Evolutionary conservation across 2,113 vertebrate genomes (phyloP).

Genomic region (Bufo bufo): DNA sequence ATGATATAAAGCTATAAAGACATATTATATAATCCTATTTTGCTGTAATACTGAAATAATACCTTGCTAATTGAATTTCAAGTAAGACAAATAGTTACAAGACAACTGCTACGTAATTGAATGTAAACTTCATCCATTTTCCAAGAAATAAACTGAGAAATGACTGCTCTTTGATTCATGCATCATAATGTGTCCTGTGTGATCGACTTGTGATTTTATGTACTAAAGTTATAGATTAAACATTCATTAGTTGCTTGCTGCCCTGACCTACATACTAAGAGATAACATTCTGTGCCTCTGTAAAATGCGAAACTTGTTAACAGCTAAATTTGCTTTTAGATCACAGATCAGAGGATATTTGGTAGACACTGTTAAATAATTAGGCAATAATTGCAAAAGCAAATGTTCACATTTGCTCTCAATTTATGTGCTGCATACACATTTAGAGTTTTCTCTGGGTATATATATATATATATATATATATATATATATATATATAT

Average conservation of each 20-base stretch:
- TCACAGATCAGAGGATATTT: slow-evolving; percentile 13
- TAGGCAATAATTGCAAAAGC: slow-evolving; percentile 6
- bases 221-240: slow-evolving; percentile 24
- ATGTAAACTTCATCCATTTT: slow-evolving; percentile 19
- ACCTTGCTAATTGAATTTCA: neutral
- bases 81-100: slow-evolving; percentile 32
- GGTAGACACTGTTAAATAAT: slow-evolving; percentile 28
- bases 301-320: neutral
- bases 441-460: neutral
- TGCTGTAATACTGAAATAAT: slow-evolving; percentile 1
- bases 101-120: slow-evolving; percentile 9
- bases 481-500: no score
- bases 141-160: neutral
- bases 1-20: neutral
- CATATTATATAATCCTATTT: neutral
- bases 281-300: neutral
- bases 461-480: neutral
- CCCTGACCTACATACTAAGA: slow-evolving; percentile 31
- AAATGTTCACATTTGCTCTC: slow-evolving; percentile 16
- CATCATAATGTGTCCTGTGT: slow-evolving; percentile 1
- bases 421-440: neutral
- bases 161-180: neutral
- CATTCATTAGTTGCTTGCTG: slow-evolving; percentile 22
- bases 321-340: neutral
- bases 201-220: neutral